Evolutionary conservation across 2,888 invertebrate species (phyloP).

Genomic region (Drosophila paramelanica): DNA sequence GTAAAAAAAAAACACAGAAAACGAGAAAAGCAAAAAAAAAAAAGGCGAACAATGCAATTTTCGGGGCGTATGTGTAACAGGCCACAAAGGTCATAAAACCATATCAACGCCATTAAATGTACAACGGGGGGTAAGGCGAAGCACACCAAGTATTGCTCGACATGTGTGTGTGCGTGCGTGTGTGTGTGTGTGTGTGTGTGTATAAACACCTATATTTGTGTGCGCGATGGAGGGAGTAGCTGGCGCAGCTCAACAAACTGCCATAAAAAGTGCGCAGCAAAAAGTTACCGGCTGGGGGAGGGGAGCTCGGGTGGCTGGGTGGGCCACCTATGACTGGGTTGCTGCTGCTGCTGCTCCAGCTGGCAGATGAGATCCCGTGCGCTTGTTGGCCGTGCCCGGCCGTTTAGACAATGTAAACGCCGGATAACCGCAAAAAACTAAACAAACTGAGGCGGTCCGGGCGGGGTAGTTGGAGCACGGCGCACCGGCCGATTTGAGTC

Average conservation of each 20-base stretch:
- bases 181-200: constrained; percentile 34
- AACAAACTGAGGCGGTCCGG: constrained; percentile 61
- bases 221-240: constrained; percentile 19
- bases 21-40: constrained; percentile 61
- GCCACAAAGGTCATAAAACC: constrained; percentile 83
- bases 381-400: constrained; percentile 64
- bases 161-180: constrained; percentile 13
- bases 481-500: constrained; percentile 42
- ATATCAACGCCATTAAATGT: constrained; percentile 83
- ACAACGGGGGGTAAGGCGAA: constrained; percentile 66
- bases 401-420: constrained; percentile 80
- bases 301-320: constrained; percentile 2
- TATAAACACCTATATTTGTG: constrained; percentile 62
- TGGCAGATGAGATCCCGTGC: constrained; percentile 56
- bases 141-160: constrained; percentile 13
- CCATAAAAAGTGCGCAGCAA: constrained; percentile 76
- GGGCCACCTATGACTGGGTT: constrained; percentile 11
- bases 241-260: constrained; percentile 57
- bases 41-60: constrained; percentile 77
- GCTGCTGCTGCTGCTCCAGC: constrained; percentile 7
- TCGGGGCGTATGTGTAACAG: constrained; percentile 81
- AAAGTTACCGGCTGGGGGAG: constrained; percentile 41
- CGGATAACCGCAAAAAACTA: constrained; percentile 68
- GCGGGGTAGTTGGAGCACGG: neutral
- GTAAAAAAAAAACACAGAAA: constrained; percentile 56